A percentile compares a stretch with the other conserved stretches of the same genome.
phyloP scores from a whole-genome alignment of 92 coral and sea anemone species.

The Porites lobata region DNA sequence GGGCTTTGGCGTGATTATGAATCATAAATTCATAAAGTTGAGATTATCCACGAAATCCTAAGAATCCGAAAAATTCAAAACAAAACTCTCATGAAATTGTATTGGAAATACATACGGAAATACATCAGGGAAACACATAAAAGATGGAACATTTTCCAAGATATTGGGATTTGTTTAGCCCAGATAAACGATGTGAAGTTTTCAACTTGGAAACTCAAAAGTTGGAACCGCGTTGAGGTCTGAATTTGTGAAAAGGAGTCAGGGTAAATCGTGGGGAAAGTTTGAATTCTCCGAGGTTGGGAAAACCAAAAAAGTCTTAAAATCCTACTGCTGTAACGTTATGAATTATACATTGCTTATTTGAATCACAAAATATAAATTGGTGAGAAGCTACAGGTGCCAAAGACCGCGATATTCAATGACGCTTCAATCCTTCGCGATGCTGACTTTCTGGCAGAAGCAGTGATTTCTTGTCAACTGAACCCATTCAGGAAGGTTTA shows the following conservation, averaged over 20 bases:
- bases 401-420: not conserved
- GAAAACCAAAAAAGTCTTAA: not conserved
- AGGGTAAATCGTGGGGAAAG: too few relatives aligned
- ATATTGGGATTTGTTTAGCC: too few relatives aligned
- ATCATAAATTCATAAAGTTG: too few relatives aligned
- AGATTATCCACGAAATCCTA: too few relatives aligned
- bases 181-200: too few relatives aligned
- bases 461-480: slow-evolving; percentile 4
- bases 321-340: not conserved
- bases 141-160: too few relatives aligned
- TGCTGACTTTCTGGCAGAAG: not conserved
- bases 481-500: not conserved
- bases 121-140: too few relatives aligned
- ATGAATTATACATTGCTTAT: slow-evolving; percentile 30
- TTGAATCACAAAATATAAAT: not conserved
- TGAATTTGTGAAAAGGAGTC: not conserved
- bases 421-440: slow-evolving; percentile 8
- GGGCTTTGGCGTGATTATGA: too few relatives aligned
- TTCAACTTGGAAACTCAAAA: too few relatives aligned
- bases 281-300: not conserved
- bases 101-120: too few relatives aligned
- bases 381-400: slow-evolving; percentile 36
- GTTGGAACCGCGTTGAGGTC: not conserved
- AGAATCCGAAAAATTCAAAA: too few relatives aligned
- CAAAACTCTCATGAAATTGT: too few relatives aligned